Evolutionary conservation across 2,888 invertebrate genomes (phyloP).

Genomic region (Tetragnatha montana): DNA sequence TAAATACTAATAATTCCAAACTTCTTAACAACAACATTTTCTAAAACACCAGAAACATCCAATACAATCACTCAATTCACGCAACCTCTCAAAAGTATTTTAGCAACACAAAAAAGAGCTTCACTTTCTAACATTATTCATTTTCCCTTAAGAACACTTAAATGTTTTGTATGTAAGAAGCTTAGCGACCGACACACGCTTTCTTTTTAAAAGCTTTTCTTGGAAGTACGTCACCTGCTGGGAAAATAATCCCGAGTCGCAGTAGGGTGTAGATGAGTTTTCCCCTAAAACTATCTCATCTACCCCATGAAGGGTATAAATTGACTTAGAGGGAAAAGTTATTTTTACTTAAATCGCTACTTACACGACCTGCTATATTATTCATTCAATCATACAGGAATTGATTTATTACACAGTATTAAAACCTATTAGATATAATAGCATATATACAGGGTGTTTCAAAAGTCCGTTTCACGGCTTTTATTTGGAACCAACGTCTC

Average conservation of each 20-base stretch:
- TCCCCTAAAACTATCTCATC: background rate
- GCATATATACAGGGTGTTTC: too few relatives aligned
- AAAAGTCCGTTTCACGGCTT: too few relatives aligned
- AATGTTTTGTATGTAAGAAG: background rate
- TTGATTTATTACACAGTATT: background rate
- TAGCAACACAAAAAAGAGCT: too few relatives aligned
- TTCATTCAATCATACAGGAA: background rate
- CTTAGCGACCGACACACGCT: background rate
- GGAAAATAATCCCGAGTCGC: constrained; percentile 17
- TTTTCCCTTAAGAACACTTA: too few relatives aligned
- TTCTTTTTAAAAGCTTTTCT: background rate
- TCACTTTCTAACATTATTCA: too few relatives aligned
- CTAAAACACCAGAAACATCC: too few relatives aligned
- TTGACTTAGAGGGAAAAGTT: background rate
- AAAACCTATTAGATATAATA: background rate
- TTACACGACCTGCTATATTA: background rate
- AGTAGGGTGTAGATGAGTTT: constrained; percentile 28
- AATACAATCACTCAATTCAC: too few relatives aligned
- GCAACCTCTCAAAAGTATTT: too few relatives aligned
- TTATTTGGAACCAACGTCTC: too few relatives aligned
- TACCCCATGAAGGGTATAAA: background rate
- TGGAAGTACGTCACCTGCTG: background rate
- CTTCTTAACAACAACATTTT: too few relatives aligned
- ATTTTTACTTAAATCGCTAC: background rate
- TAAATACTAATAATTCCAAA: too few relatives aligned